A percentile compares a stretch with the other conserved stretches of the same genome.
Evolutionary conservation across 2,797 vertebrate species (phyloP).

Genomic region (Antrozous pallidus): DNA sequence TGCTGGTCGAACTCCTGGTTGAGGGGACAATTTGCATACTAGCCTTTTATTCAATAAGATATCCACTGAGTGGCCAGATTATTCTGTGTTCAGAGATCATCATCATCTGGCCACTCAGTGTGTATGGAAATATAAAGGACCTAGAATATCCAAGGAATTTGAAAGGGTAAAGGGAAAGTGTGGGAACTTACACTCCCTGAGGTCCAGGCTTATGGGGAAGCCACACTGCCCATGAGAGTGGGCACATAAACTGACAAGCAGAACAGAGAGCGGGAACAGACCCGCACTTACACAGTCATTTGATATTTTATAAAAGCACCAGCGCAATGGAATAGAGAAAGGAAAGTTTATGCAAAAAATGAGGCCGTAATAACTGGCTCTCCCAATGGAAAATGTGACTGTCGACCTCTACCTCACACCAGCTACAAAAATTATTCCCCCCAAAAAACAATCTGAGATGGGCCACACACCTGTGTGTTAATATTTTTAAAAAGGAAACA

Average conservation of each 20-base stretch:
- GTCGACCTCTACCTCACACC: neutral
- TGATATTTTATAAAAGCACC: neutral
- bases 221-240: neutral
- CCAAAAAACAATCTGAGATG: no score
- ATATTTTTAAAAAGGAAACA: no score
- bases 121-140: slow-evolving; percentile 14
- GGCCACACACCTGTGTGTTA: no score
- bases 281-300: neutral
- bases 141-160: neutral
- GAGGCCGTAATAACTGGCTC: neutral
- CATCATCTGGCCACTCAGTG: neutral
- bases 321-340: neutral
- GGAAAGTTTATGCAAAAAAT: neutral
- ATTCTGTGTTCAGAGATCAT: no score
- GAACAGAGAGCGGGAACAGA: neutral
- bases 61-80: no score
- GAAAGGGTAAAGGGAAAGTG: neutral
- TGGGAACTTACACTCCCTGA: neutral
- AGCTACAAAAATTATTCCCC: neutral
- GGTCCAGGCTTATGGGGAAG: slow-evolving; percentile 6
- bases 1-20: no score
- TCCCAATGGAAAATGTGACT: neutral
- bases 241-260: neutral
- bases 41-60: no score
- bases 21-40: no score